A percentile compares a stretch with the other conserved stretches of the same genome.
Conservation (phyloP, 2,113 vertebrate genomes). For the Hippocampus zosterae region DNA sequence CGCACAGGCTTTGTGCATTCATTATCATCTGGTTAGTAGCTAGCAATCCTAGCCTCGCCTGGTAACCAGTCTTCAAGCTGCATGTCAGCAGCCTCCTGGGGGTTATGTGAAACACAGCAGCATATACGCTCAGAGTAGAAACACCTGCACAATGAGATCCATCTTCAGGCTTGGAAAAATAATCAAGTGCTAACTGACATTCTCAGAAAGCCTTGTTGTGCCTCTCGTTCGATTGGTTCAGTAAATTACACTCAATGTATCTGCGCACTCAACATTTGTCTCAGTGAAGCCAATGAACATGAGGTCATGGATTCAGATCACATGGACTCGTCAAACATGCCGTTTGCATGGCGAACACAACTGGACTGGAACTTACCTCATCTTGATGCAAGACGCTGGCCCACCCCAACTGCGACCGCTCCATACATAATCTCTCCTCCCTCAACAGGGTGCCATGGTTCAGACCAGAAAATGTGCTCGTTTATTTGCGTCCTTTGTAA, state of each 20-base stretch:
- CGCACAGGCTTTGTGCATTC: slow-evolving; percentile 58
- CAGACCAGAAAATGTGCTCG: slow-evolving; percentile 42
- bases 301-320: slow-evolving; percentile 23
- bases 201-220: neutral
- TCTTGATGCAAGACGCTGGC: slow-evolving; percentile 49
- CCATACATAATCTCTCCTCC: slow-evolving; percentile 53
- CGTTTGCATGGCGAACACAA: slow-evolving; percentile 16
- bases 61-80: neutral
- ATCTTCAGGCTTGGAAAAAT: neutral
- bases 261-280: neutral
- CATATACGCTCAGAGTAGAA: neutral
- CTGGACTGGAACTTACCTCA: slow-evolving; percentile 40
- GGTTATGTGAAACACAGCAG: neutral
- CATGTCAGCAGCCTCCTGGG: neutral
- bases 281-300: slow-evolving; percentile 8
- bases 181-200: neutral
- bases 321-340: slow-evolving; percentile 13
- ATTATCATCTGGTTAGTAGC: slow-evolving; percentile 64
- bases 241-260: neutral
- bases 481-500: slow-evolving; percentile 53
- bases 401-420: slow-evolving; percentile 61
- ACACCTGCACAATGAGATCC: neutral
- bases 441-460: slow-evolving; percentile 42
- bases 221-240: neutral
- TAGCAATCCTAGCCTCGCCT: neutral